A percentile compares a stretch with the other conserved stretches of the same genome.
These are phyloP conservation scores for Leptobrachium leishanense DNA, from an alignment of 2,113 vertebrate genomes.

Conservation along the genomic window DNA sequence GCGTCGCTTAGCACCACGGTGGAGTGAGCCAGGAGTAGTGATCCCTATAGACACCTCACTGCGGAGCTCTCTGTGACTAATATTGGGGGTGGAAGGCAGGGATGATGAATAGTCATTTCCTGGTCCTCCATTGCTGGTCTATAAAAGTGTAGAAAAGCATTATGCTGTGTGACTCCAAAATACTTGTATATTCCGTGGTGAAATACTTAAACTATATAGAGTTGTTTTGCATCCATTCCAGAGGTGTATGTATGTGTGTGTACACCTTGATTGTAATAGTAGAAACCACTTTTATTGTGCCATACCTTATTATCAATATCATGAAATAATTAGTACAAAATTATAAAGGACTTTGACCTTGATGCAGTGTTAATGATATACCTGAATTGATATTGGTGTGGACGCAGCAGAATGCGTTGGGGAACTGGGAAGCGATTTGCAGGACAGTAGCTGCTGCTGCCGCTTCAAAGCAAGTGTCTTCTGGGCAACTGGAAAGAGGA, in stretches of 20 bases:
- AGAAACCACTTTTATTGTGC: too few species aligned
- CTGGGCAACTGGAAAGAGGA: conserved; percentile 76
- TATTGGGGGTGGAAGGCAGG: conserved; percentile 89
- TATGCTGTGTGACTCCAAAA: too few species aligned
- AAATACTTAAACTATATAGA: too few species aligned
- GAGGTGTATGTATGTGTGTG: too few species aligned
- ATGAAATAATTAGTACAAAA: too few species aligned
- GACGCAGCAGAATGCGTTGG: conserved; percentile 89
- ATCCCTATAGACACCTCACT: conserved; percentile 66
- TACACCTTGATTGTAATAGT: too few species aligned
- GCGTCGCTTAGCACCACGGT: conserved; percentile 82
- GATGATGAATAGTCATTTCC: conserved; percentile 85
- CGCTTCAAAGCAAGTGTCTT: conserved; percentile 84
- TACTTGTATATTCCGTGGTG: too few species aligned
- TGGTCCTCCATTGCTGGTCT: conserved; percentile 89
- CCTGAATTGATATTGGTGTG: conserved; percentile 75
- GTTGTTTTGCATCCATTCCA: too few species aligned
- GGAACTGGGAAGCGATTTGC: conserved; percentile 92
- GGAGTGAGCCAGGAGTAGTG: conserved; percentile 74
- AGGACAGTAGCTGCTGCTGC: conserved; percentile 83
- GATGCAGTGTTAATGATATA: conserved; percentile 57
- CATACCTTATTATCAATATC: too few species aligned
- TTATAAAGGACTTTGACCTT: background rate
- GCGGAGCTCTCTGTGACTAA: conserved; percentile 86
- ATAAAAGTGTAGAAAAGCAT: conserved; percentile 29